These are phyloP conservation scores for Bufotes viridis DNA, from an alignment of 2,797 vertebrate species.

Conservation along the genomic window DNA sequence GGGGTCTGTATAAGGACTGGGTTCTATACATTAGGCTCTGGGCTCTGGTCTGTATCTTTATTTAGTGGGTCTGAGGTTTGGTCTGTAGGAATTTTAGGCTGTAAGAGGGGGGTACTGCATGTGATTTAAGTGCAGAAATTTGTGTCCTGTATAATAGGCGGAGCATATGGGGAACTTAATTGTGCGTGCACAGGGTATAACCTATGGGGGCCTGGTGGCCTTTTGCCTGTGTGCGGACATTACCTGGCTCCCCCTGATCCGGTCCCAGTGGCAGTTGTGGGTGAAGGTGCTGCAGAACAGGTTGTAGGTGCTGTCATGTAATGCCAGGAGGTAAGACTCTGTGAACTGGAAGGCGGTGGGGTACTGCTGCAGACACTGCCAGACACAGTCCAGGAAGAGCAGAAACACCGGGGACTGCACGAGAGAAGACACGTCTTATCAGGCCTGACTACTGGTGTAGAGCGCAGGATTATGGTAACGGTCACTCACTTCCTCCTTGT, in stretches of 20 bases:
- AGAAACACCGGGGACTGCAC: conserved; percentile 88
- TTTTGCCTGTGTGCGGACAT: too few species aligned
- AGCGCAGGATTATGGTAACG: background rate
- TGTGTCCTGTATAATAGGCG: too few species aligned
- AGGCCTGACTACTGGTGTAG: too few species aligned
- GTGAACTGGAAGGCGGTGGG: conserved; percentile 88
- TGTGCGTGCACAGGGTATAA: too few species aligned
- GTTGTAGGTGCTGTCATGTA: conserved; percentile 87
- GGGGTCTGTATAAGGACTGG: too few species aligned
- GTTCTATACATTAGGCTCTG: too few species aligned
- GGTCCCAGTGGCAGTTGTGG: conserved; percentile 87
- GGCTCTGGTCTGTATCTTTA: too few species aligned
- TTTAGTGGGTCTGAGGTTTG: too few species aligned
- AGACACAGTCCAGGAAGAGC: conserved; percentile 91
- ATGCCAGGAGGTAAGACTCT: conserved; percentile 85
- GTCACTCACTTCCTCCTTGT: conserved; percentile 82
- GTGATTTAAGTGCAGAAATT: too few species aligned
- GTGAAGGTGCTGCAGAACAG: conserved; percentile 89
- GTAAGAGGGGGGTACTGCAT: too few species aligned
- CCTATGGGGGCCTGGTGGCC: background rate
- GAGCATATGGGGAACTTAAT: too few species aligned
- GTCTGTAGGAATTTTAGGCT: too few species aligned
- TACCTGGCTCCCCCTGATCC: conserved; percentile 78
- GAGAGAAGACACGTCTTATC: background rate
- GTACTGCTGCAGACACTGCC: conserved; percentile 90